These are phyloP conservation scores for Temnothorax unifasciatus DNA, from an alignment of 2,888 invertebrate species.

Conservation along the genomic window DNA sequence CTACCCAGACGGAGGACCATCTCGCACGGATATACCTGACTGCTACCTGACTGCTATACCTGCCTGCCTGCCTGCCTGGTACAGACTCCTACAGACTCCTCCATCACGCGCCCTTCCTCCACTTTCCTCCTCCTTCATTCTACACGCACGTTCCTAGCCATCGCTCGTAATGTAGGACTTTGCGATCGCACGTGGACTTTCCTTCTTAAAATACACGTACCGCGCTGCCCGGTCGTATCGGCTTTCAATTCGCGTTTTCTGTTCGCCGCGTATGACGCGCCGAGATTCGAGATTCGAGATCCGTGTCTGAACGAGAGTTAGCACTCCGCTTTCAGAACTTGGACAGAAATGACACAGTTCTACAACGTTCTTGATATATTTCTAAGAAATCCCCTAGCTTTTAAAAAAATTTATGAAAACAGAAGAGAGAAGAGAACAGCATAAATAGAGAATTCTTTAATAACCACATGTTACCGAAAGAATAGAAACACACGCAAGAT, in stretches of 20 bases:
- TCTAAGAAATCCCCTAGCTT: neutral
- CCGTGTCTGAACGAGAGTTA: slow-evolving; percentile 8
- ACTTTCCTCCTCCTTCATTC: neutral
- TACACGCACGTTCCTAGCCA: slow-evolving; percentile 1
- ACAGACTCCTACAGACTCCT: neutral
- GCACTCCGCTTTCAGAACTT: neutral
- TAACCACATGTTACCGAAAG: neutral
- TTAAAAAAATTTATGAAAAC: neutral
- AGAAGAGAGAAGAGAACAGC: neutral
- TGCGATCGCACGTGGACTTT: slow-evolving; percentile 22
- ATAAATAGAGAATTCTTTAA: neutral
- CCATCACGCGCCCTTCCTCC: neutral
- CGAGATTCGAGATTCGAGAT: neutral
- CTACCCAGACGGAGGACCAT: neutral
- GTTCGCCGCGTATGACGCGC: neutral
- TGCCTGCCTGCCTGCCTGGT: slow-evolving; percentile 1
- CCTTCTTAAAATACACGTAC: slow-evolving; percentile 40
- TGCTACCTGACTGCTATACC: neutral
- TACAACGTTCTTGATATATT: neutral
- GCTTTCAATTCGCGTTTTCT: slow-evolving; percentile 35
- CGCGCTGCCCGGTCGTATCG: slow-evolving; percentile 26
- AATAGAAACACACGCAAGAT: neutral
- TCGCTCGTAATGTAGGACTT: neutral
- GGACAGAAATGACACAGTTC: neutral
- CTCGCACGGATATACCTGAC: slow-evolving; percentile 12